These are phyloP conservation scores for Antechinus stuartii DNA, from an alignment of 2,113 vertebrate genomes.

Conservation along the genomic window DNA sequence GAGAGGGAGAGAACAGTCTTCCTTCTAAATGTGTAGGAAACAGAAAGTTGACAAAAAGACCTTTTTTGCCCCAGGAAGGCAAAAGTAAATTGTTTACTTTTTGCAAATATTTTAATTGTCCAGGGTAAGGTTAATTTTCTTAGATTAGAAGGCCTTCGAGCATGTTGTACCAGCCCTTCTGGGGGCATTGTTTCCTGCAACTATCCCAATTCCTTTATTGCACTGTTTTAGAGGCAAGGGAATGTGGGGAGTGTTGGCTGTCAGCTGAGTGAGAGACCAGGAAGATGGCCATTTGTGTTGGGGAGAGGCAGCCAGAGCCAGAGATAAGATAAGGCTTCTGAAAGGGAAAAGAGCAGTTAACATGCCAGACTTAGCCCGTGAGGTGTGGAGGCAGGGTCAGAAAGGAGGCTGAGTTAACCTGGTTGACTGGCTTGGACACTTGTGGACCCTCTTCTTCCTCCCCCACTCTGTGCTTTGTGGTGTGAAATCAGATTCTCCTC, in stretches of 20 bases:
- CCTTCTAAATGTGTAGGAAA: not conserved
- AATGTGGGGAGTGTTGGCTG: not conserved
- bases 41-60: not conserved
- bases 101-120: not conserved
- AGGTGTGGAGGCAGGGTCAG: not conserved
- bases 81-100: not conserved
- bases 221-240: not conserved
- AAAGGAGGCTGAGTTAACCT: not conserved
- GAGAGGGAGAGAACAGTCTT: not conserved
- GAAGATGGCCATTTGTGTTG: not conserved
- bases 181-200: not conserved
- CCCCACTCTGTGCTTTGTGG: not conserved
- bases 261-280: not conserved
- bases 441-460: not conserved
- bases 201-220: not conserved
- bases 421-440: not conserved
- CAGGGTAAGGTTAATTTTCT: not conserved
- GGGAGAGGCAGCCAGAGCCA: not conserved
- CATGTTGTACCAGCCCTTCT: not conserved
- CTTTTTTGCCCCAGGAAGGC: not conserved
- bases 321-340: not conserved
- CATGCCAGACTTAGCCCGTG: not conserved
- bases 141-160: not conserved
- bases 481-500: not conserved
- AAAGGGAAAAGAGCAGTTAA: not conserved